phyloP scores from a whole-genome alignment of 2,888 invertebrate genomes.

The Clunio marinus region DNA sequence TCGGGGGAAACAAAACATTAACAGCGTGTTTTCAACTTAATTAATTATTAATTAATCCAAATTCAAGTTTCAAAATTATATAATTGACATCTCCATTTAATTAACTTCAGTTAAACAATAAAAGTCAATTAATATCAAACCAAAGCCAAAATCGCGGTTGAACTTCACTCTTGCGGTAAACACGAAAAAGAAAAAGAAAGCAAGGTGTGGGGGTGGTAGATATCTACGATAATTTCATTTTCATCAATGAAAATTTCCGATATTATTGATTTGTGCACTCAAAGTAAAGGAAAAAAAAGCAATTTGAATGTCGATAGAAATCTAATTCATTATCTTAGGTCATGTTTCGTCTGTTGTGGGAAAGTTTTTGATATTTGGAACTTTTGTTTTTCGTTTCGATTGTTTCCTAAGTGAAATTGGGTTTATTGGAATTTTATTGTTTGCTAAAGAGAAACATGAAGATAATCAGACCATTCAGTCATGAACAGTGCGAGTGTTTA shows the following conservation, averaged over 20 bases:
- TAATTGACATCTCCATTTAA: too few species aligned
- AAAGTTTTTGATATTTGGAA: background rate
- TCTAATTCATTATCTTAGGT: slow-evolving; percentile 27
- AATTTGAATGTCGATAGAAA: slow-evolving; percentile 23
- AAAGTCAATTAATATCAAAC: too few species aligned
- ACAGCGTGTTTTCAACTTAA: too few species aligned
- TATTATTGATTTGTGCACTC: slow-evolving; percentile 11
- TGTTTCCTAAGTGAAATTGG: background rate
- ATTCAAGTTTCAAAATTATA: too few species aligned
- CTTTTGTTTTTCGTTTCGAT: background rate
- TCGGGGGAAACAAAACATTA: too few species aligned
- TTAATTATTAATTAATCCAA: too few species aligned
- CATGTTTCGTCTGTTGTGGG: slow-evolving; percentile 18
- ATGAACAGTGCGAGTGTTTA: background rate
- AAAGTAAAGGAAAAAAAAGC: too few species aligned
- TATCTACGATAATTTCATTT: slow-evolving; percentile 24
- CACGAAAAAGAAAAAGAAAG: background rate
- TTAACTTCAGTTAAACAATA: too few species aligned
- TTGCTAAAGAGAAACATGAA: too few species aligned
- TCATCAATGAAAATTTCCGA: slow-evolving; percentile 5
- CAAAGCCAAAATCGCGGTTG: too few species aligned
- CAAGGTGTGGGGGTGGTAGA: background rate
- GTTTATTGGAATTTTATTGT: background rate
- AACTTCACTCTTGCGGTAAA: too few species aligned
- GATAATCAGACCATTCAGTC: background rate